phyloP scores from a whole-genome alignment of 2,888 invertebrate species.

The Macrophya alboannulata region DNA sequence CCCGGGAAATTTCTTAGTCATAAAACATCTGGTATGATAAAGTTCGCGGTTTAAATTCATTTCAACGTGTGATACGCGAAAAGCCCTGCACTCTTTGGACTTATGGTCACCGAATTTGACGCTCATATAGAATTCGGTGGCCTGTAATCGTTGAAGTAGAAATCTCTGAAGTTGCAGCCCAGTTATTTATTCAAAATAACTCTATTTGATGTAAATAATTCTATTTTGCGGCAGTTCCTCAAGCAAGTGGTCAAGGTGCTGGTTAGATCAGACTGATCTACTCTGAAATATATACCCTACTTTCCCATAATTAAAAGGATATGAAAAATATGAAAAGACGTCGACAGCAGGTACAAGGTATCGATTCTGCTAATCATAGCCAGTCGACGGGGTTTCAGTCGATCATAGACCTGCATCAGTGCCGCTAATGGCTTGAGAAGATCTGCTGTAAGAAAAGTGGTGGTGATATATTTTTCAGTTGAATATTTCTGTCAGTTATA shows the following conservation, averaged over 20 bases:
- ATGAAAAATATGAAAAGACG: slow-evolving; percentile 6
- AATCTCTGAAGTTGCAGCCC: background rate
- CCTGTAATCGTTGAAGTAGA: background rate
- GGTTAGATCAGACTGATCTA: background rate
- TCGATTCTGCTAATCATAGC: background rate
- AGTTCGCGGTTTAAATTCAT: background rate
- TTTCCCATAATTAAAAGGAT: background rate
- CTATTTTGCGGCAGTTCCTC: background rate
- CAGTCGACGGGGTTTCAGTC: background rate
- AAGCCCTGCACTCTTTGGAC: background rate
- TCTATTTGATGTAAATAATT: background rate
- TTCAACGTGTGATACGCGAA: background rate
- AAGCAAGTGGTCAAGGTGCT: background rate
- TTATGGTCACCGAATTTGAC: background rate
- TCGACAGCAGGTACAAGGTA: background rate
- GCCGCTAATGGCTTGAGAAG: background rate
- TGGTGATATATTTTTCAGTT: background rate
- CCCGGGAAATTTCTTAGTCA: background rate
- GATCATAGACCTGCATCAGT: slow-evolving; percentile 1
- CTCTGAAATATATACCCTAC: background rate
- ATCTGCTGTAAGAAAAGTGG: background rate
- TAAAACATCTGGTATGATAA: background rate
- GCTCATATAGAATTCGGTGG: background rate
- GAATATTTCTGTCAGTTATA: background rate
- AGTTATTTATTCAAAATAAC: background rate